phyloP scores from a whole-genome alignment of 2,888 invertebrate genomes.

The Leucoma salicis region DNA sequence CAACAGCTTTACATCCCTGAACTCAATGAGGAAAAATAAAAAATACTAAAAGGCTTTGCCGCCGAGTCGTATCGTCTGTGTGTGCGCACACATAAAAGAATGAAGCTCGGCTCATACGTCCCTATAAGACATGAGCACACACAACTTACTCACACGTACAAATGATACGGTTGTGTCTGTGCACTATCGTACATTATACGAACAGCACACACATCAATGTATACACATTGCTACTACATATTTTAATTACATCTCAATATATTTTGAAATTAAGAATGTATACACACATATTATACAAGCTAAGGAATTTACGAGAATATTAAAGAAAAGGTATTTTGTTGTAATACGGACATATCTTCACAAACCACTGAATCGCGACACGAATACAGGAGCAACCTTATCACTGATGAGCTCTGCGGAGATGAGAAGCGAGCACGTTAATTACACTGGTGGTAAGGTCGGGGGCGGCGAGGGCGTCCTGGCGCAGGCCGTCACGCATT shows the following conservation, averaged over 20 bases:
- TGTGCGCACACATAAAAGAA: conserved; percentile 54
- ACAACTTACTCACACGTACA: conserved; percentile 59
- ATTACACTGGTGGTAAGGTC: conserved; percentile 70
- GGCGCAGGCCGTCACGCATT: conserved; percentile 75
- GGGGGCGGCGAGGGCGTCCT: conserved; percentile 68
- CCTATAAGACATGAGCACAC: conserved; percentile 56
- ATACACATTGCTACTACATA: conserved; percentile 23
- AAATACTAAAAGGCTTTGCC: conserved; percentile 72
- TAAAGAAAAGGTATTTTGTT: conserved; percentile 1
- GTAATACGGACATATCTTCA: conserved; percentile 3
- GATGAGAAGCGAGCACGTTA: conserved; percentile 69
- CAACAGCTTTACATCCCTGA: conserved; percentile 54
- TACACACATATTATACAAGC: too few species aligned
- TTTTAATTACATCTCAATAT: neutral
- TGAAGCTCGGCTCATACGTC: conserved; percentile 57
- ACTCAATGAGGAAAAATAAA: conserved; percentile 75
- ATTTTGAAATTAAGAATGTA: neutral
- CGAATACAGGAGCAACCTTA: conserved; percentile 24
- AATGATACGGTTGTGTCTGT: conserved; percentile 37
- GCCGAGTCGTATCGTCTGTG: conserved; percentile 58
- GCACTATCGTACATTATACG: conserved; percentile 28
- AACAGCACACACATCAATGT: conserved; percentile 37
- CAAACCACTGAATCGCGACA: conserved; percentile 12
- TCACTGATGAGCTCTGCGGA: conserved; percentile 34
- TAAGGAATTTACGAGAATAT: too few species aligned